phyloP scores from a whole-genome alignment of 1,140 invertebrate genomes.

The Homalodisca vitripennis region DNA sequence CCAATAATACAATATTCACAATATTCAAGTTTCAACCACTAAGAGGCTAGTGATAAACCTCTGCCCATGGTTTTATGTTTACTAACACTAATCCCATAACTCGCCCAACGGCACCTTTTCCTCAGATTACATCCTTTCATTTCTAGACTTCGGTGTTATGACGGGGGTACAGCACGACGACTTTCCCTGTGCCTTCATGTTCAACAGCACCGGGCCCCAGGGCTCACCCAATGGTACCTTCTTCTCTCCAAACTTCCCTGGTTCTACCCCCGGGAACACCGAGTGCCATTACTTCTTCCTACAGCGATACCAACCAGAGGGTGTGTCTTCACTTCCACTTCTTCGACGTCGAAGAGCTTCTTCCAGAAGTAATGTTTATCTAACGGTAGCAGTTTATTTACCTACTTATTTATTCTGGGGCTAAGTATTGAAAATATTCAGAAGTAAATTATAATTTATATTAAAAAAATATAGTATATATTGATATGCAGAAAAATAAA shows the following conservation, averaged over 20 bases:
- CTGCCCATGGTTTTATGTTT: too few species aligned
- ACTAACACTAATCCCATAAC: too few species aligned
- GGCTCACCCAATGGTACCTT: conserved; percentile 65
- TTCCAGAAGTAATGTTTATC: conserved; percentile 78
- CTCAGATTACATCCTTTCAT: not conserved
- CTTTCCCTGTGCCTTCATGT: conserved; percentile 79
- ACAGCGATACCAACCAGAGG: conserved; percentile 75
- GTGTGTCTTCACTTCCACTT: conserved; percentile 85
- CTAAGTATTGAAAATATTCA: too few species aligned
- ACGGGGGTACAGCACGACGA: conserved; percentile 69
- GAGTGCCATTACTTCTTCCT: conserved; percentile 95
- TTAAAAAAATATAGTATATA: too few species aligned
- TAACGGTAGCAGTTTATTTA: too few species aligned
- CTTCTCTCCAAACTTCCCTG: conserved; percentile 90
- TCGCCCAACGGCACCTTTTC: too few species aligned
- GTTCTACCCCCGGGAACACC: conserved; percentile 86
- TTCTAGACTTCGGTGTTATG: conserved; percentile 65
- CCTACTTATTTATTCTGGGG: too few species aligned
- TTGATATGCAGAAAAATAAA: too few species aligned
- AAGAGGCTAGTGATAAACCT: too few species aligned
- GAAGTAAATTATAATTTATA: too few species aligned
- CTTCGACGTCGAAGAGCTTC: conserved; percentile 91
- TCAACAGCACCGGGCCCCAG: conserved; percentile 63
- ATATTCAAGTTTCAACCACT: too few species aligned
- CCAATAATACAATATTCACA: too few species aligned